Evolutionary conservation across 2,888 invertebrate genomes (phyloP).

Genomic region (Iphiclides podalirius): DNA sequence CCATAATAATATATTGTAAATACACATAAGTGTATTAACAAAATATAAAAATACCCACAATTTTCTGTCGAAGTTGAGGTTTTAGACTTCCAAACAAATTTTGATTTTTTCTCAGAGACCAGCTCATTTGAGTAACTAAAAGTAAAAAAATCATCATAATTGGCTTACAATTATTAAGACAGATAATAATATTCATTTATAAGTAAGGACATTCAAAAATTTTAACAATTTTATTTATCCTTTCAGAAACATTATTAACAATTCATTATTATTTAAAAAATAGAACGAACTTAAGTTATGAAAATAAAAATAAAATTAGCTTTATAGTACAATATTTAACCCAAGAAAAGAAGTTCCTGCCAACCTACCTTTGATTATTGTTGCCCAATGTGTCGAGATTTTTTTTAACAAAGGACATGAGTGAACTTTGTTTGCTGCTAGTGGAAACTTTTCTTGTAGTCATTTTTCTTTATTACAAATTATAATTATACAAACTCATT

Average conservation of each 20-base stretch:
- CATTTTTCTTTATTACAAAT: conserved; percentile 32
- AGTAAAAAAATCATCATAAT: conserved; percentile 23
- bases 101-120: conserved; percentile 48
- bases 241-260: no score
- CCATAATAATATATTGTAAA: no score
- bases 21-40: no score
- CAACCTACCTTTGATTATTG: conserved; percentile 14
- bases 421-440: conserved; percentile 43
- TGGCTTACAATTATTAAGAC: no score
- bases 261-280: no score
- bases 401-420: conserved; percentile 53
- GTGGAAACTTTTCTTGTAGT: conserved; percentile 35
- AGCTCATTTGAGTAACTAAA: conserved; percentile 41
- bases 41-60: conserved; percentile 47
- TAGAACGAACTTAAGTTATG: no score
- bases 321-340: no score
- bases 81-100: conserved; percentile 58
- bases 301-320: no score
- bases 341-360: no score
- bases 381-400: conserved; percentile 28
- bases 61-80: conserved; percentile 24
- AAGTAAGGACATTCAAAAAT: no score
- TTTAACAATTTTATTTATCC: no score
- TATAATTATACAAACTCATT: not conserved
- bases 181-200: no score